These are phyloP conservation scores for Nannoperca obscura DNA, from an alignment of 2,797 vertebrate genomes.

Conservation along the genomic window DNA sequence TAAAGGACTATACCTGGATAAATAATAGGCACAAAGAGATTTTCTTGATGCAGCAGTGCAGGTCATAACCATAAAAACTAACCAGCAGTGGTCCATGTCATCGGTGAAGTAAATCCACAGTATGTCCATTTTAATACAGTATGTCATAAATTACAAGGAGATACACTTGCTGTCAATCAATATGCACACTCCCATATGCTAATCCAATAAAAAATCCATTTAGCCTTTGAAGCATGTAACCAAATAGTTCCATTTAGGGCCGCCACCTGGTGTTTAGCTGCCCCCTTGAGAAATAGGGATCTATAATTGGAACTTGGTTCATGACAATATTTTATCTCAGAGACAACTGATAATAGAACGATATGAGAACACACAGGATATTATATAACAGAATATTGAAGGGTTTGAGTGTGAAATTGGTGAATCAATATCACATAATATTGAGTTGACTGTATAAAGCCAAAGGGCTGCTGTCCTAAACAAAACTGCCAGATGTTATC, in stretches of 20 bases:
- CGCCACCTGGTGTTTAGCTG: conserved; percentile 28
- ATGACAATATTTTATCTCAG: conserved; percentile 32
- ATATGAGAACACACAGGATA: conserved; percentile 10
- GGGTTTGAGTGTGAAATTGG: conserved; percentile 16
- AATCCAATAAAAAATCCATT: conserved; percentile 46
- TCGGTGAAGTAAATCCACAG: conserved; percentile 23
- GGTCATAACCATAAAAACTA: conserved; percentile 35
- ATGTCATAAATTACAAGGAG: conserved; percentile 36
- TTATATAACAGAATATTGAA: conserved; percentile 45
- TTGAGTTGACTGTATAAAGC: conserved; percentile 10
- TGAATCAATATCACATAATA: conserved; percentile 39
- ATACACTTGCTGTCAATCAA: conserved; percentile 48
- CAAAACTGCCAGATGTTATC: conserved; percentile 17
- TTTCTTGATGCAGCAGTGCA: conserved; percentile 35
- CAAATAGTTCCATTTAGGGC: conserved; percentile 12
- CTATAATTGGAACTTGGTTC: conserved; percentile 24
- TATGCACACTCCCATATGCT: conserved; percentile 43
- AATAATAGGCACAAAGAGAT: conserved; percentile 9
- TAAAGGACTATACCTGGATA: neutral
- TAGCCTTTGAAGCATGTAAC: conserved; percentile 42
- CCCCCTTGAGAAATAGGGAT: conserved; percentile 8
- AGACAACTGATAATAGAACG: conserved; percentile 23
- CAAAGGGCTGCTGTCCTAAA: conserved; percentile 24
- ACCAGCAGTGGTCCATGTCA: neutral
- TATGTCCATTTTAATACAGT: neutral